phyloP scores from a whole-genome alignment of 2,888 invertebrate species.

The Cephus nigrinus region DNA sequence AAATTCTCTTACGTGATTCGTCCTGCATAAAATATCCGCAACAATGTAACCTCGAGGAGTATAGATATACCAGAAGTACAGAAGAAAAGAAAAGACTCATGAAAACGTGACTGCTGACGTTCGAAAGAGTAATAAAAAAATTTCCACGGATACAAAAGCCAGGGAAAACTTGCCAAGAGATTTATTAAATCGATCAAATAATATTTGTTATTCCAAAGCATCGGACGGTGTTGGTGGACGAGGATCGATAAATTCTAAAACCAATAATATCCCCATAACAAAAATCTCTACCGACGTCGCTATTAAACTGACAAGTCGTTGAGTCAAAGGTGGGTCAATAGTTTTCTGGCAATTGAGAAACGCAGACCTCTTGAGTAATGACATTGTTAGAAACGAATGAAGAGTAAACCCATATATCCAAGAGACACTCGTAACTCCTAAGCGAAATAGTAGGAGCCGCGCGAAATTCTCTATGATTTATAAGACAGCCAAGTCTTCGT shows the following conservation, averaged over 20 bases:
- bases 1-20: neutral
- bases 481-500: neutral
- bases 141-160: neutral
- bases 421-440: neutral
- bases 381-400: neutral
- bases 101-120: neutral
- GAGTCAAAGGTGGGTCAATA: neutral
- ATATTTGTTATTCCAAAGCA: neutral
- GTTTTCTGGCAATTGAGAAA: neutral
- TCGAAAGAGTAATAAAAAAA: neutral
- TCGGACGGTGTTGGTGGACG: neutral
- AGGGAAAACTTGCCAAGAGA: neutral
- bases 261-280: neutral
- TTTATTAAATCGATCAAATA: neutral
- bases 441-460: neutral
- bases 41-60: neutral
- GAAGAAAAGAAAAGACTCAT: neutral
- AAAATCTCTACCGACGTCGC: neutral
- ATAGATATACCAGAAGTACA: neutral
- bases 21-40: neutral
- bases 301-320: neutral
- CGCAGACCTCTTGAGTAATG: neutral
- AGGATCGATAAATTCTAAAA: neutral
- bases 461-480: neutral
- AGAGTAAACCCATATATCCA: neutral